These are phyloP conservation scores for Dendrocopos noguchii DNA, from an alignment of 2,113 vertebrate genomes.

Conservation along the genomic window DNA sequence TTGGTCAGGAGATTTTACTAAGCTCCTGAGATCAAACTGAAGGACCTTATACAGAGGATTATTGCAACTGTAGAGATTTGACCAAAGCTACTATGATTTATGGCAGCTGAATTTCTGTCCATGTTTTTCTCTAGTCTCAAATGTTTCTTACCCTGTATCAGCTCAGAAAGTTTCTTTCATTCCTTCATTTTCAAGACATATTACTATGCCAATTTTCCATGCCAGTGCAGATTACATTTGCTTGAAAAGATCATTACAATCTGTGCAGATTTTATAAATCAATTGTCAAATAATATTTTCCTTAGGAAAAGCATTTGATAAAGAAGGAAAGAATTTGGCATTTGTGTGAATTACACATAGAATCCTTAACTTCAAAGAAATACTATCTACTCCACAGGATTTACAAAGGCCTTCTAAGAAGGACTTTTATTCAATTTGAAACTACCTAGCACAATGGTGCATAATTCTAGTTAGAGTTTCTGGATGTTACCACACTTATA, in stretches of 20 bases:
- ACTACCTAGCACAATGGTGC: neutral
- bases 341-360: neutral
- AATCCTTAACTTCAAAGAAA: neutral
- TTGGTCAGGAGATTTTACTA: constrained; percentile 48
- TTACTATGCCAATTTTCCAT: neutral
- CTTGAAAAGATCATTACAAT: neutral
- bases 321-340: neutral
- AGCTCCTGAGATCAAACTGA: constrained; percentile 23
- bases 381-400: neutral
- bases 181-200: neutral
- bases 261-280: neutral
- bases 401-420: neutral
- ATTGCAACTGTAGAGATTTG: neutral
- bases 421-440: neutral
- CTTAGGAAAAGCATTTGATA: neutral
- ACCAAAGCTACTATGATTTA: constrained; percentile 7
- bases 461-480: neutral
- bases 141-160: constrained; percentile 5
- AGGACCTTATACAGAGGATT: constrained; percentile 1
- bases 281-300: constrained; percentile 11
- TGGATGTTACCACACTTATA: neutral
- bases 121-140: constrained; percentile 9
- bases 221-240: neutral
- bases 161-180: neutral
- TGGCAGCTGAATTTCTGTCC: neutral